Percentiles rank a stretch among this genome's conserved stretches.
Evolutionary conservation across 2,888 invertebrate species (phyloP).

Genomic region (Halictus quadricinctus): DNA sequence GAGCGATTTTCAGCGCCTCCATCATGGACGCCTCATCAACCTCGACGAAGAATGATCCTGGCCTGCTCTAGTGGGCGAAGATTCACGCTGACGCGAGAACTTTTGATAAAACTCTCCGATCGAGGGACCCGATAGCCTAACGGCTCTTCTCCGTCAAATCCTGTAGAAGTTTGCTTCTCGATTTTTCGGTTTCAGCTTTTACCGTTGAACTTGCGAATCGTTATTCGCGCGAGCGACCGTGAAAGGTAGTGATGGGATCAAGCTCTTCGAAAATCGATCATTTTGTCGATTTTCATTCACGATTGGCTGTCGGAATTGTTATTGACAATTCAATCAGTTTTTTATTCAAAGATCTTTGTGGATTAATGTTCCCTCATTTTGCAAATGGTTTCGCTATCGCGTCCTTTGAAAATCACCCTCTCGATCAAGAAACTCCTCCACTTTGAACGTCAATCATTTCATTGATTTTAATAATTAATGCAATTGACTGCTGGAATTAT

Average conservation of each 20-base stretch:
- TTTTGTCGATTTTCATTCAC: background rate
- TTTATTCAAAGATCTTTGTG: too few species aligned
- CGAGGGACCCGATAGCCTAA: background rate
- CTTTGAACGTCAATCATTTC: background rate
- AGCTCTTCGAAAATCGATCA: background rate
- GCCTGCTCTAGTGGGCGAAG: background rate
- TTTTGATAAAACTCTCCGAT: conserved; percentile 2
- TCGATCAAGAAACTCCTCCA: background rate
- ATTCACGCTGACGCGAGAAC: background rate
- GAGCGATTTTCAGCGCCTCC: background rate
- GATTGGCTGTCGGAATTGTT: too few species aligned
- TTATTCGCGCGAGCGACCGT: background rate
- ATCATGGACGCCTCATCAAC: background rate
- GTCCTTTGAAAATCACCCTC: background rate
- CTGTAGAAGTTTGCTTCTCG: background rate
- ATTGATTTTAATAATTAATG: background rate
- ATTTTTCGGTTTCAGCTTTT: background rate
- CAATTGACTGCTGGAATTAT: background rate
- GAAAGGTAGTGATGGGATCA: background rate
- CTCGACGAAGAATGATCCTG: too few species aligned
- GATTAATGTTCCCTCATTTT: too few species aligned
- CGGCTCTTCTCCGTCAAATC: background rate
- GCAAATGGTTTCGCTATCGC: background rate
- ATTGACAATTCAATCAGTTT: too few species aligned
- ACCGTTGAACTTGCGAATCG: background rate